Evolutionary conservation across 2,113 vertebrate genomes (phyloP).

Genomic region (Notarius quadriscutis): DNA sequence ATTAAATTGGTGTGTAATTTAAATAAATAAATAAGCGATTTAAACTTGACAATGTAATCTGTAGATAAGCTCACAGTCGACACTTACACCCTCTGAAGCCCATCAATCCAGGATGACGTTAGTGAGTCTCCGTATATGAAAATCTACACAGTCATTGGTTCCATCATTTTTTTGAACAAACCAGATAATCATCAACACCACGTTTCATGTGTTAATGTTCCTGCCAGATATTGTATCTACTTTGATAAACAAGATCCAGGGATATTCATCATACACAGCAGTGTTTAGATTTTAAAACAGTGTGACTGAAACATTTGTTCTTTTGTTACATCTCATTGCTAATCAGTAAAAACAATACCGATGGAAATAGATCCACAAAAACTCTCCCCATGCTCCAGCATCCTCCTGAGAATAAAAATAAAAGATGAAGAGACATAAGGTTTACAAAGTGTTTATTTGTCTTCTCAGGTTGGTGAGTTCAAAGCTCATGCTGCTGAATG

Average conservation of each 20-base stretch:
- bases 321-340: not conserved
- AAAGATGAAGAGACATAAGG: not conserved
- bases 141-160: not conserved
- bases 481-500: conserved; percentile 92
- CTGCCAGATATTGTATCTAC: not conserved
- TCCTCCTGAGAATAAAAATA: not conserved
- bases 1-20: not conserved
- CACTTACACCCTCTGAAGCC: not conserved
- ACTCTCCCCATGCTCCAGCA: not conserved
- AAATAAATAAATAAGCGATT: not conserved
- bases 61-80: not conserved
- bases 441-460: not conserved
- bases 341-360: not conserved
- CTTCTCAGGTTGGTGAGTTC: conserved; percentile 85
- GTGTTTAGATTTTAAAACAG: not conserved
- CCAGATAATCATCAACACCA: not conserved
- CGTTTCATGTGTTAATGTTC: too few relatives aligned
- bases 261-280: not conserved
- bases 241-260: not conserved
- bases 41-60: too few relatives aligned
- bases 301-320: not conserved
- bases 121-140: not conserved
- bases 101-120: not conserved
- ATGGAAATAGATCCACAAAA: not conserved
- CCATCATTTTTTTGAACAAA: not conserved